phyloP scores from a whole-genome alignment of 2,888 invertebrate genomes.

The Rhorus exstirpatorius region DNA sequence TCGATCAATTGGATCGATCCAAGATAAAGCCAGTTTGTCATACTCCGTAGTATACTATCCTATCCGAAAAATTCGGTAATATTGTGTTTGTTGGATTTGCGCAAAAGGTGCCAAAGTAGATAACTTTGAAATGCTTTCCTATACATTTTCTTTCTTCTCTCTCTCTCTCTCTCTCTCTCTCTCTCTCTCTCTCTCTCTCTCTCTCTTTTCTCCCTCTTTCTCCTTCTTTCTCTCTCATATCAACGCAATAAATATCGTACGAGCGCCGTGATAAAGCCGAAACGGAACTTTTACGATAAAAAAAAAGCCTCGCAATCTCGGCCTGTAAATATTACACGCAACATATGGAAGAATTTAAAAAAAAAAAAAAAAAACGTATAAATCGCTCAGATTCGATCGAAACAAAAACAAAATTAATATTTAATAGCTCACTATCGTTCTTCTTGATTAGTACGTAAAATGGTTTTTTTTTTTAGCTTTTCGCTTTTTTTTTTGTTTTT shows the following conservation, averaged over 20 bases:
- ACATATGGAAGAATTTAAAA: conserved; percentile 15
- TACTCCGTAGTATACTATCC: conserved; percentile 48
- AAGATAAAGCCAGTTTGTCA: conserved; percentile 66
- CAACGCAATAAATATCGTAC: conserved; percentile 54
- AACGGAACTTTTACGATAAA: conserved; percentile 40
- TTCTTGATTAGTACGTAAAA: conserved; percentile 44
- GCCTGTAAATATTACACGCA: conserved; percentile 61
- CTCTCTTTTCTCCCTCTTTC: conserved; percentile 20
- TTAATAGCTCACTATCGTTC: conserved; percentile 45
- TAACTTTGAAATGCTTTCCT: conserved; percentile 49
- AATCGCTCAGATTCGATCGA: conserved; percentile 59
- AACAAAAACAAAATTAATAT: conserved; percentile 23
- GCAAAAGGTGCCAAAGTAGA: conserved; percentile 82
- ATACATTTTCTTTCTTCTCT: conserved; percentile 18
- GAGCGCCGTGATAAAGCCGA: conserved; percentile 50
- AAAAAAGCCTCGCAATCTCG: conserved; percentile 62
- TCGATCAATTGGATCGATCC: conserved; percentile 48
- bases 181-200: conserved; percentile 6
- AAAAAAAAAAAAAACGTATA: conserved; percentile 19
- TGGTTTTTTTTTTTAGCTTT: conserved; percentile 45
- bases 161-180: conserved; percentile 2
- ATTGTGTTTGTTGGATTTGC: conserved; percentile 58
- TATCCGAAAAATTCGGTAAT: conserved; percentile 52
- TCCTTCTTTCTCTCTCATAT: conserved; percentile 49
- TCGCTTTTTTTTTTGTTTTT: conserved; percentile 41